Percentiles rank a stretch among this genome's conserved stretches.
Evolutionary conservation across 1,140 invertebrate genomes (phyloP).

Genomic region (Zaprionus nigranus): DNA sequence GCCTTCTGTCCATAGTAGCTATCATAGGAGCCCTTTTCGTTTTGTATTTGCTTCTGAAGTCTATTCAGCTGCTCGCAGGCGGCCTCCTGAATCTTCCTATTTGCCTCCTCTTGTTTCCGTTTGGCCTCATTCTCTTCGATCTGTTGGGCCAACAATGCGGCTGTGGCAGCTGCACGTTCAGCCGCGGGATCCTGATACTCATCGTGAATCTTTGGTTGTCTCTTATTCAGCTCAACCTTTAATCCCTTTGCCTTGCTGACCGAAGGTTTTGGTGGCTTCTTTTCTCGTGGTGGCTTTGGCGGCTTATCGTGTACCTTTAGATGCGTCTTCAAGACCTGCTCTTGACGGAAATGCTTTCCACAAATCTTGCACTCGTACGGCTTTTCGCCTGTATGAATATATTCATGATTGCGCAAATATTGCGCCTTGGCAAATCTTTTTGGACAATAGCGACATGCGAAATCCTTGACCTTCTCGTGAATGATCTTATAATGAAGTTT

Average conservation of each 20-base stretch:
- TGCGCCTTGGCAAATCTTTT: conserved; percentile 81
- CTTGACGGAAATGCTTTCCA: conserved; percentile 78
- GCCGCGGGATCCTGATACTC: conserved; percentile 73
- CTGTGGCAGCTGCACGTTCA: conserved; percentile 66
- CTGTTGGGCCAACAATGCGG: conserved; percentile 69
- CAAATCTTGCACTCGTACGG: conserved; percentile 77
- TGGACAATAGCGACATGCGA: conserved; percentile 80
- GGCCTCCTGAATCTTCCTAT: conserved; percentile 72
- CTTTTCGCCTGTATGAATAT: conserved; percentile 85
- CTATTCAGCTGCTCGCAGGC: conserved; percentile 74
- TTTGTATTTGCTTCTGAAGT: conserved; percentile 61
- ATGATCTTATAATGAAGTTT: conserved; percentile 80
- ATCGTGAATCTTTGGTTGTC: conserved; percentile 69
- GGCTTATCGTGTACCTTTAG: conserved; percentile 78
- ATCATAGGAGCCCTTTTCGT: conserved; percentile 65
- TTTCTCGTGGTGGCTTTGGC: conserved; percentile 55
- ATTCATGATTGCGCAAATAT: conserved; percentile 81
- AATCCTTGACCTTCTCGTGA: conserved; percentile 81
- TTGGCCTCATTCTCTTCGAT: conserved; percentile 73
- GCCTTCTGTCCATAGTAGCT: conserved; percentile 69
- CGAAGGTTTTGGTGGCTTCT: conserved; percentile 48
- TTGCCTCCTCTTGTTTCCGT: conserved; percentile 72
- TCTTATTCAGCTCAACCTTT: conserved; percentile 49
- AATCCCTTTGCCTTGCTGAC: conserved; percentile 59
- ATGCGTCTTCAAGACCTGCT: conserved; percentile 76